A percentile compares a stretch with the other conserved stretches of the same genome.
Evolutionary conservation across 2,797 vertebrate species (phyloP).

Genomic region (Acanthopagrus latus): DNA sequence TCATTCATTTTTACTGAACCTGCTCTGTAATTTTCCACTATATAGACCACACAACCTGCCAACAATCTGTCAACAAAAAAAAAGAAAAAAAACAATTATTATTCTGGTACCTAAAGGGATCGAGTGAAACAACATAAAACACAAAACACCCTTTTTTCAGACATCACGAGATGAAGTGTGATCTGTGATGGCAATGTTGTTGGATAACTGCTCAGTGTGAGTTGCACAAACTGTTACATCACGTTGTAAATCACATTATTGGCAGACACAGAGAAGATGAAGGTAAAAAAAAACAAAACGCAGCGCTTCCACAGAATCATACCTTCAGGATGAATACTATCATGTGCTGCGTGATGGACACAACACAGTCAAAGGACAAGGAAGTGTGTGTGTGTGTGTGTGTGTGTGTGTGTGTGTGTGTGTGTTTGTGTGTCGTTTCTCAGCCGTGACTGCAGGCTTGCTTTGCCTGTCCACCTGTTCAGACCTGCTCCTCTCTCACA

Average conservation of each 20-base stretch:
- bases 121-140: background rate
- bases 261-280: background rate
- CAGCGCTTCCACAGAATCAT: background rate
- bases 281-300: background rate
- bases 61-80: background rate
- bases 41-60: background rate
- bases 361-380: slow-evolving; percentile 3
- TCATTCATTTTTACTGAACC: too few relatives aligned
- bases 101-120: background rate
- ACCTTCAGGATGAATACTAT: slow-evolving; percentile 2
- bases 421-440: slow-evolving; percentile 44
- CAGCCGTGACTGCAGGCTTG: slow-evolving; percentile 53
- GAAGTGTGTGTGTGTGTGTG: slow-evolving; percentile 25
- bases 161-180: background rate
- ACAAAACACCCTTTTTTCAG: background rate
- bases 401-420: slow-evolving; percentile 43
- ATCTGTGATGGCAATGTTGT: background rate
- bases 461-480: slow-evolving; percentile 73
- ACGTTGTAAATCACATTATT: background rate
- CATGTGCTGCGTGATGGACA: slow-evolving; percentile 16
- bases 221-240: background rate
- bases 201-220: background rate
- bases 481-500: slow-evolving; percentile 76
- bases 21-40: background rate
- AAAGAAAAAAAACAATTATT: background rate